Evolutionary conservation across 2,888 invertebrate genomes (phyloP).

Genomic region (Blera fallax): DNA sequence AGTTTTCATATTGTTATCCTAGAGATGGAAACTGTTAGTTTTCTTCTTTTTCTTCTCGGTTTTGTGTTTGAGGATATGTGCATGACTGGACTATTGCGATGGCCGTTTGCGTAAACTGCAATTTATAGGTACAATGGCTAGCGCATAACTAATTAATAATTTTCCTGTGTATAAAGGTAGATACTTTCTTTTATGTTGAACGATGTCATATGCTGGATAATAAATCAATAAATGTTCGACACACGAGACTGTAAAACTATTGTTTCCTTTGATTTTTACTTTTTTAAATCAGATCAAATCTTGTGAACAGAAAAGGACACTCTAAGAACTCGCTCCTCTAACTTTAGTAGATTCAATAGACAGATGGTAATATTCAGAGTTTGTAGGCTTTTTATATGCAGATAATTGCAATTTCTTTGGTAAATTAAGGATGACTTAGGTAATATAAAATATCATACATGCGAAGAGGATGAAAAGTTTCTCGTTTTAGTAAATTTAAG

Average conservation of each 20-base stretch:
- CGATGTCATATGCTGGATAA: conserved; percentile 3
- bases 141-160: not conserved
- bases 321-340: not conserved
- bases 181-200: not conserved
- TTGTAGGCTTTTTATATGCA: not conserved
- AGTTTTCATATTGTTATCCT: not conserved
- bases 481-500: no score
- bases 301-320: not conserved
- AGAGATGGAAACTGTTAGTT: not conserved
- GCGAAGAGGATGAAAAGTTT: not conserved
- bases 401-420: conserved; percentile 31
- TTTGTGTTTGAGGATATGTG: conserved; percentile 16
- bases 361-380: conserved; percentile 22
- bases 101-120: conserved; percentile 4
- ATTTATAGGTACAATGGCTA: not conserved
- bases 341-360: not conserved
- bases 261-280: not conserved
- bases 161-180: not conserved
- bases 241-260: not conserved
- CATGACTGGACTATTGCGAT: conserved; percentile 29
- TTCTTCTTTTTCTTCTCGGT: conserved; percentile 1
- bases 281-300: conserved; percentile 45
- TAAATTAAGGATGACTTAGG: not conserved
- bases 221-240: conserved; percentile 31
- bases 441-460: not conserved